phyloP scores from a whole-genome alignment of 2,113 vertebrate genomes.

The Ovis canadensis region DNA sequence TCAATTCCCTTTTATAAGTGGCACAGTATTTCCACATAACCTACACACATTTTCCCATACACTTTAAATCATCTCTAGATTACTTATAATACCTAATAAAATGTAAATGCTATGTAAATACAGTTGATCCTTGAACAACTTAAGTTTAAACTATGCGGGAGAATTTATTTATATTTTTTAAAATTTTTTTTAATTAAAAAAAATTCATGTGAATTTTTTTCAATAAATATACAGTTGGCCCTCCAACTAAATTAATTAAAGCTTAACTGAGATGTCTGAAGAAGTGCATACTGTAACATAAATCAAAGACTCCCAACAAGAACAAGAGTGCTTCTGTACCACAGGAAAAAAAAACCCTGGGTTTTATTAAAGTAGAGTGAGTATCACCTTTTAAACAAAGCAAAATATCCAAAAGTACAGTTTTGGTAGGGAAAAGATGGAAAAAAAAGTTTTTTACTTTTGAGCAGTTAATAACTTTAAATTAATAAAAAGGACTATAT shows the following conservation, averaged over 20 bases:
- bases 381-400: neutral
- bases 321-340: neutral
- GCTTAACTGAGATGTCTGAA: conserved; percentile 11
- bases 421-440: neutral
- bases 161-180: neutral
- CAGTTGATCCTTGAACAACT: neutral
- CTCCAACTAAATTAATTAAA: neutral
- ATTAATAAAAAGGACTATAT: conserved; percentile 17
- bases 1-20: neutral
- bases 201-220: neutral
- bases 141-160: neutral
- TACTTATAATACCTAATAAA: neutral
- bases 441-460: neutral
- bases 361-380: neutral
- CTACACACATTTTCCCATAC: neutral
- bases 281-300: neutral
- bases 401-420: conserved; percentile 32
- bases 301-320: neutral
- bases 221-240: neutral
- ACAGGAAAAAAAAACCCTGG: neutral
- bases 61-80: neutral
- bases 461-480: neutral
- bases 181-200: neutral
- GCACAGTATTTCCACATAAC: neutral
- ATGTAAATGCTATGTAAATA: neutral